phyloP scores from a whole-genome alignment of 2,113 vertebrate species.

The Rhinogobius similis region DNA sequence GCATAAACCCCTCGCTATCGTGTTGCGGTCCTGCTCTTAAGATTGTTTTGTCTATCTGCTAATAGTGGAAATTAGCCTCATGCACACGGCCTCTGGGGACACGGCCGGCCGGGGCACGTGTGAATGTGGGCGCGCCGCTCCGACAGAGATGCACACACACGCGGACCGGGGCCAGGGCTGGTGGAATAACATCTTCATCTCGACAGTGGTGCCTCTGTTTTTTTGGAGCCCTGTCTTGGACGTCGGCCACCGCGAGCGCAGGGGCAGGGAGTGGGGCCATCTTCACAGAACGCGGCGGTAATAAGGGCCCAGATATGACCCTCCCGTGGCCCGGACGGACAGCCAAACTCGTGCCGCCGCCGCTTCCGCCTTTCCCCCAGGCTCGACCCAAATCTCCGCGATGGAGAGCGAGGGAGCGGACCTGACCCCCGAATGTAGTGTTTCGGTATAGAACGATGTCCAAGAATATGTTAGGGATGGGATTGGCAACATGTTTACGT shows the following conservation, averaged over 20 bases:
- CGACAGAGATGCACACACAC: slow-evolving; percentile 6
- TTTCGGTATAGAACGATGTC: neutral
- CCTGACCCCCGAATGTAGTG: slow-evolving; percentile 10
- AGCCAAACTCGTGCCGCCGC: slow-evolving; percentile 46
- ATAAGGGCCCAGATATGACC: slow-evolving; percentile 67
- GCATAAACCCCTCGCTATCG: slow-evolving; percentile 34
- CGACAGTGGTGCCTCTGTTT: slow-evolving; percentile 79
- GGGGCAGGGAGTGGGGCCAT: slow-evolving; percentile 68
- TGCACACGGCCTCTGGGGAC: slow-evolving; percentile 42
- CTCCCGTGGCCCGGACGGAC: slow-evolving; percentile 50
- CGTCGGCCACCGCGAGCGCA: slow-evolving; percentile 59
- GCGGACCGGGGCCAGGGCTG: slow-evolving; percentile 31
- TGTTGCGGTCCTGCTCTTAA: slow-evolving; percentile 39
- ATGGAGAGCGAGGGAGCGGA: neutral
- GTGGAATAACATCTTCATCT: slow-evolving; percentile 78
- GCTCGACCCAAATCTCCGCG: slow-evolving; percentile 30
- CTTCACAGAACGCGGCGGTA: slow-evolving; percentile 63
- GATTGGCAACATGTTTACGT: neutral
- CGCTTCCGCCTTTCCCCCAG: slow-evolving; percentile 45
- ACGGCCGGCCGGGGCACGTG: slow-evolving; percentile 18
- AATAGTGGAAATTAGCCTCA: slow-evolving; percentile 49
- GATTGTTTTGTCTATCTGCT: slow-evolving; percentile 49
- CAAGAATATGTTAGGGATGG: neutral
- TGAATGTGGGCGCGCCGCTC: slow-evolving; percentile 28
- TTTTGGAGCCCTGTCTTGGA: slow-evolving; percentile 76